Base-by-base conservation (phyloP, 2,888 invertebrate genomes). In the Idaea biselata region DNA sequence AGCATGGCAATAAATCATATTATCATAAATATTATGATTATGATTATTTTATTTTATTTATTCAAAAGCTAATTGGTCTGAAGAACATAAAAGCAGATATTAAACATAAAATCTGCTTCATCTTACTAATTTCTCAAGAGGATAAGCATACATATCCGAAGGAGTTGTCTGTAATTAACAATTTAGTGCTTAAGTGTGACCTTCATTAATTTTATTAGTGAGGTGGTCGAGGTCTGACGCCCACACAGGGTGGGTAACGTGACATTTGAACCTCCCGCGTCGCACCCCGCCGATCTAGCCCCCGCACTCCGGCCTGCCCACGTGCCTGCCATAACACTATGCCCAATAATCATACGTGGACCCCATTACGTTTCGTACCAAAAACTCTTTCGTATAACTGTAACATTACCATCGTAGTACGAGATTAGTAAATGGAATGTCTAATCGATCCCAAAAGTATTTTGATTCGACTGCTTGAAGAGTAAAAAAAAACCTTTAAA, bases 181-280 rank as follows among this genome's bases (percentile, higher is more conserved):
- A 72, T 71, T 69, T 71, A 73, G 72, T 70, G 68, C 68, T 75
- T 68, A 62, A 74, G 72, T 59, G 63, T 72, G 75, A 77, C 78
- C 78, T 81, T 79, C 76, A 80, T 77, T 82, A 82, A 80, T 79
- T 79, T 76, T 73, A 83, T 83, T 81, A 81, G 76, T 67, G 69
- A 64, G 67, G 73, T 72, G 73, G 76, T 78, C 72, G 64, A 71
- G 71, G 14, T 58, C 44, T 11, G 66, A 73, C 80, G 79, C 79
- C 80, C 75, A 77, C 77, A 66, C 58, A 64, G 82, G 80, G 81
- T 73, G 78, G 79, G 73, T 73, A 81, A 75, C 77, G 78, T 84
- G 85, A 85, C 85, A 84, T 86, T 84, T 84, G 74, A 76, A 77
- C 73, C 75, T 73, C 73, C 62, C 58, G 55, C 61, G 58, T 67